Percentiles rank a stretch among this genome's conserved stretches.
Conservation (phyloP, 2,888 invertebrate genomes). For the Ophion ellenae region DNA sequence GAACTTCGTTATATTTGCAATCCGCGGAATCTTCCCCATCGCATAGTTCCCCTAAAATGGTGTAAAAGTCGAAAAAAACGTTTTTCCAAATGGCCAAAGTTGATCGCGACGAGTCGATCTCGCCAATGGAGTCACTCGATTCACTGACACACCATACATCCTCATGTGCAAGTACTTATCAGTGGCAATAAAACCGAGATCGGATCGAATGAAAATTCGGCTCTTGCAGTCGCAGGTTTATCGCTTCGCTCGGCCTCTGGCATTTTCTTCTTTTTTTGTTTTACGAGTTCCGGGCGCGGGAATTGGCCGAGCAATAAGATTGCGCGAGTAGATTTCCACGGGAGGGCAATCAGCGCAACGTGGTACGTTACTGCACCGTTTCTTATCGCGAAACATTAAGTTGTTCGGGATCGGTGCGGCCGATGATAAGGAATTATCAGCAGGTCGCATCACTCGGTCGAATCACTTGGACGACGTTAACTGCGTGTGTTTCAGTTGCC, state of each 20-base stretch:
- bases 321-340: constrained; percentile 10
- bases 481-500: constrained; percentile 51
- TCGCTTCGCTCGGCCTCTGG: not conserved
- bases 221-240: constrained; percentile 2
- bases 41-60: no score
- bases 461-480: constrained; percentile 52
- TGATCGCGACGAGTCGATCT: not conserved
- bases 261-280: constrained; percentile 13
- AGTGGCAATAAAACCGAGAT: constrained; percentile 4
- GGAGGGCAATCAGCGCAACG: constrained; percentile 21
- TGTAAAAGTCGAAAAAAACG: no score
- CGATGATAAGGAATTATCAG: constrained; percentile 54
- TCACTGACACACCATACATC: not conserved
- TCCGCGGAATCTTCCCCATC: not conserved
- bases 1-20: not conserved
- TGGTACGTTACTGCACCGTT: constrained; percentile 47
- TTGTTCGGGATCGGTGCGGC: constrained; percentile 43
- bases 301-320: constrained; percentile 6
- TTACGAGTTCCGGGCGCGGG: not conserved
- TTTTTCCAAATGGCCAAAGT: not conserved
- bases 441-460: constrained; percentile 48
- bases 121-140: not conserved
- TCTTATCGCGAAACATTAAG: constrained; percentile 56
- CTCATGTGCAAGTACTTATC: not conserved
- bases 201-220: constrained; percentile 13